These are phyloP conservation scores for Euproctis similis DNA, from an alignment of 2,888 invertebrate species.

Conservation along the genomic window DNA sequence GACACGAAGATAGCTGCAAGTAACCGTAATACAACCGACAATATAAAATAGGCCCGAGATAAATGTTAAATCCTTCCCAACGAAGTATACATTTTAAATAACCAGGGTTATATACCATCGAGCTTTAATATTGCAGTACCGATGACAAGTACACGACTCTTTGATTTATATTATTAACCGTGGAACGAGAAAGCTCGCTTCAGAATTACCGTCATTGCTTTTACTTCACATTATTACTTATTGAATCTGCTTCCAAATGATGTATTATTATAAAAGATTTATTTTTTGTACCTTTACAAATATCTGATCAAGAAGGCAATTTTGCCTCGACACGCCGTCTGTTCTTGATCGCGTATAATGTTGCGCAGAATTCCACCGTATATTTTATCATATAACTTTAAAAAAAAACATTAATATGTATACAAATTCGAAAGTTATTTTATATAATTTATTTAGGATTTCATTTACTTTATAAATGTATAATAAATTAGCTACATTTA, in stretches of 20 bases:
- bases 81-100: slow-evolving; percentile 43
- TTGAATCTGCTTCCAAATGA: slow-evolving; percentile 58
- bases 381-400: too few species aligned
- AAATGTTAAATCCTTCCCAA: slow-evolving; percentile 30
- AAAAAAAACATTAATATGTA: too few species aligned
- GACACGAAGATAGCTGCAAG: slow-evolving; percentile 59
- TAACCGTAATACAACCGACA: slow-evolving; percentile 50
- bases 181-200: slow-evolving; percentile 40
- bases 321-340: too few species aligned
- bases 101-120: slow-evolving; percentile 40
- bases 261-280: too few species aligned
- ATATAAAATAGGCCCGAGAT: slow-evolving; percentile 34
- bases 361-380: too few species aligned
- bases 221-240: slow-evolving; percentile 54
- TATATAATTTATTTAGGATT: too few species aligned
- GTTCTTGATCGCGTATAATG: too few species aligned
- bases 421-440: too few species aligned
- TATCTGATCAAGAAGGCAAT: too few species aligned
- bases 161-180: slow-evolving; percentile 57
- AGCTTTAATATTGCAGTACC: slow-evolving; percentile 47
- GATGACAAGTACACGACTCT: slow-evolving; percentile 59
- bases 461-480: too few species aligned
- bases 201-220: slow-evolving; percentile 42
- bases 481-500: slow-evolving; percentile 12
- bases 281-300: too few species aligned